Evolutionary conservation across 1,140 invertebrate species (phyloP).

Genomic region (Lordiphosa mommai): DNA sequence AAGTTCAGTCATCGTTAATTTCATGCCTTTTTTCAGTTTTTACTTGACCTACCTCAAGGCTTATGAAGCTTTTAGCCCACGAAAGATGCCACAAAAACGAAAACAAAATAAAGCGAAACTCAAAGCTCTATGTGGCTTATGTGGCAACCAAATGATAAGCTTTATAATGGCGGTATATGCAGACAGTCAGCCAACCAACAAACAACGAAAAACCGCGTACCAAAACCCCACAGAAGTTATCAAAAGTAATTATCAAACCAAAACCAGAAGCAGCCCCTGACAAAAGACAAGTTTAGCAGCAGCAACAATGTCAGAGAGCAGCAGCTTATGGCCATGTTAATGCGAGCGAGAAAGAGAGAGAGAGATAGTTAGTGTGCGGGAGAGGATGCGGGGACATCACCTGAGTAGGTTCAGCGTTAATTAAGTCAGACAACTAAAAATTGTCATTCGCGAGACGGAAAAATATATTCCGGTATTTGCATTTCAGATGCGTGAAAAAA

Average conservation of each 20-base stretch:
- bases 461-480: constrained; percentile 20
- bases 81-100: not conserved
- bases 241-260: constrained; percentile 47
- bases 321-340: constrained; percentile 2
- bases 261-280: constrained; percentile 4
- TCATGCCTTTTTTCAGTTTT: constrained; percentile 14
- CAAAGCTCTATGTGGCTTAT: constrained; percentile 16
- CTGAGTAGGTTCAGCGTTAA: constrained; percentile 45
- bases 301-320: constrained; percentile 39
- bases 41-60: constrained; percentile 43
- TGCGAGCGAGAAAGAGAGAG: not conserved
- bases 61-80: constrained; percentile 31
- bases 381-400: constrained; percentile 20
- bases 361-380: not conserved
- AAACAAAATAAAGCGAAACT: not conserved
- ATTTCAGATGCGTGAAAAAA: not conserved
- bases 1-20: constrained; percentile 21
- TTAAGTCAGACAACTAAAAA: constrained; percentile 44
- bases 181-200: not conserved
- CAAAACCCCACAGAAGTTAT: constrained; percentile 22
- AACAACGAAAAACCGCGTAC: constrained; percentile 6
- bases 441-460: constrained; percentile 29
- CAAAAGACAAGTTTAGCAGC: constrained; percentile 28
- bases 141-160: constrained; percentile 36
- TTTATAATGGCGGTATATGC: constrained; percentile 40